These are phyloP conservation scores for Scrobipalpa costella DNA, from an alignment of 2,888 invertebrate species.

Conservation along the genomic window DNA sequence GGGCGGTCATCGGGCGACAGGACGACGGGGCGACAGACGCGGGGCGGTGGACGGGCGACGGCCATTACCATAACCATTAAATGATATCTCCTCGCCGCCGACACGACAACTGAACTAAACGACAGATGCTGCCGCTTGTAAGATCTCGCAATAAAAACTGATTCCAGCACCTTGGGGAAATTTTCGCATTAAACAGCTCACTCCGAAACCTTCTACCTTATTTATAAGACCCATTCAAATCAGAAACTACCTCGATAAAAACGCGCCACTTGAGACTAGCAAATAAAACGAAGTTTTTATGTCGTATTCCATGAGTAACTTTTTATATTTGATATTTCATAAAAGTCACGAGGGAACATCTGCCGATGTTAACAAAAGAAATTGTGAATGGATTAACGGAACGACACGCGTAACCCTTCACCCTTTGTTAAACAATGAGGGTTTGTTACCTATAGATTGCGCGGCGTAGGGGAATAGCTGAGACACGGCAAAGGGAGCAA, in stretches of 20 bases:
- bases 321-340: conserved; percentile 11
- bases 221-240: conserved; percentile 21
- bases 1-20: conserved; percentile 34
- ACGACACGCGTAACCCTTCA: conserved; percentile 43
- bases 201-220: conserved; percentile 27
- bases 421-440: conserved; percentile 51
- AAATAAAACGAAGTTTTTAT: conserved; percentile 20
- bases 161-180: conserved; percentile 39
- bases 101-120: conserved; percentile 48
- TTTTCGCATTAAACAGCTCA: conserved; percentile 36
- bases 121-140: conserved; percentile 49
- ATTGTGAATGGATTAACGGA: conserved; percentile 35
- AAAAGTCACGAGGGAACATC: conserved; percentile 23
- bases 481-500: conserved; percentile 31
- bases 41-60: conserved; percentile 35
- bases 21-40: conserved; percentile 39
- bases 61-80: conserved; percentile 60
- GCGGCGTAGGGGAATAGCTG: conserved; percentile 42
- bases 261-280: conserved; percentile 15
- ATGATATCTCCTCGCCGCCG: conserved; percentile 50
- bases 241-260: conserved; percentile 20
- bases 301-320: conserved; percentile 8
- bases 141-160: conserved; percentile 44
- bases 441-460: conserved; percentile 47
- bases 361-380: conserved; percentile 25